Percentiles rank a stretch among this genome's conserved stretches.
These are phyloP conservation scores for Vicugna pacos DNA, from an alignment of 2,113 vertebrate genomes.

Conservation along the genomic window DNA sequence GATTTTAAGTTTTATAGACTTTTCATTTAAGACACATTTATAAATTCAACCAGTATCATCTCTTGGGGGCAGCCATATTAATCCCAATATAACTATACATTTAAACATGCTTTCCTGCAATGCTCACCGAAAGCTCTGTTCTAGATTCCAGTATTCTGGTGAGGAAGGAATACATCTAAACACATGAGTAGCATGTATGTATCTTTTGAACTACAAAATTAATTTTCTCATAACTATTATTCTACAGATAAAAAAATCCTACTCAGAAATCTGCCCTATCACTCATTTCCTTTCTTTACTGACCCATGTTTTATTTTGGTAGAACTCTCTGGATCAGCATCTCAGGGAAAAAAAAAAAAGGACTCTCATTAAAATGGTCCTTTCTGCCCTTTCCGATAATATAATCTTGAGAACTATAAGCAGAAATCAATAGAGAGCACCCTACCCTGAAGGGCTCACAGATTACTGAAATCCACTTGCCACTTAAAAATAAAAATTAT, in stretches of 20 bases:
- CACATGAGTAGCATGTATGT: neutral
- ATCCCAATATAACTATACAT: neutral
- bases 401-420: conserved; percentile 55
- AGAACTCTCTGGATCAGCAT: conserved; percentile 29
- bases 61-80: neutral
- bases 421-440: conserved; percentile 42
- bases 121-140: neutral
- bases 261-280: neutral
- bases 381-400: conserved; percentile 45
- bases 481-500: conserved; percentile 52
- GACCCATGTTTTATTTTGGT: neutral
- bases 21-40: neutral
- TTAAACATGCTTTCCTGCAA: neutral
- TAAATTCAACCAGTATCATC: neutral
- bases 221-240: neutral
- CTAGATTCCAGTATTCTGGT: neutral
- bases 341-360: conserved; percentile 45
- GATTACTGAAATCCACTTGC: conserved; percentile 29
- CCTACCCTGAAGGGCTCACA: neutral
- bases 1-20: neutral
- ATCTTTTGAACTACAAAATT: neutral
- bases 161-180: neutral
- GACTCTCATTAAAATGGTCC: conserved; percentile 49
- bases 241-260: neutral
- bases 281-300: conserved; percentile 9